phyloP scores from a whole-genome alignment of 2,888 invertebrate species.

The Plemyria rubiginata region DNA sequence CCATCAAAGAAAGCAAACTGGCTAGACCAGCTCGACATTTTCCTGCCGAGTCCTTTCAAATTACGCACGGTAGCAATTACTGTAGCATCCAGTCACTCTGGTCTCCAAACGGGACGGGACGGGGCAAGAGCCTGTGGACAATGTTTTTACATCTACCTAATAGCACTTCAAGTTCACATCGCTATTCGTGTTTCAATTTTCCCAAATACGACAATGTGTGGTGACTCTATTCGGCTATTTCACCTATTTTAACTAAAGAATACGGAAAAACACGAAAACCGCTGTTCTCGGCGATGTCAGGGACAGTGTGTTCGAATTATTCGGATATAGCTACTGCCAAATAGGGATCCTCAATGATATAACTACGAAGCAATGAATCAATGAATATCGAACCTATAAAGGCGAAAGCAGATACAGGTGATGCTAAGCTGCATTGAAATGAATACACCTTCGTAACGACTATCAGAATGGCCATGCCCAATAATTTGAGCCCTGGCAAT shows the following conservation, averaged over 20 bases:
- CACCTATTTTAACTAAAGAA: too few relatives aligned
- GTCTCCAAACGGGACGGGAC: constrained; percentile 19
- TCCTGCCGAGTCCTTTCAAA: constrained; percentile 29
- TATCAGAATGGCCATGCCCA: neutral
- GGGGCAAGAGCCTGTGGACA: constrained; percentile 10
- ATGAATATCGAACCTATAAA: neutral
- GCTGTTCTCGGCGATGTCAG: too few relatives aligned
- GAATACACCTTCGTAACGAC: neutral
- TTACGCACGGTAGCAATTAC: constrained; percentile 32
- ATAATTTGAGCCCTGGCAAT: neutral
- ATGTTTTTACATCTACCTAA: constrained; percentile 1
- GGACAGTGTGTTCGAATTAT: too few relatives aligned
- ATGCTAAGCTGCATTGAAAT: too few relatives aligned
- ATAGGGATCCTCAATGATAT: neutral
- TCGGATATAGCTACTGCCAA: neutral
- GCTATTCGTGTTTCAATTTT: too few relatives aligned
- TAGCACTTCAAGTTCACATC: too few relatives aligned
- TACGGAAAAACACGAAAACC: too few relatives aligned
- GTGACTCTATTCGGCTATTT: too few relatives aligned
- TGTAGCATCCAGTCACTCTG: constrained; percentile 26
- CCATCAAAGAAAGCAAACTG: constrained; percentile 34
- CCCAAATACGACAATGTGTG: too few relatives aligned
- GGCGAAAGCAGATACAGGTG: too few relatives aligned
- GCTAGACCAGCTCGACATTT: constrained; percentile 24
- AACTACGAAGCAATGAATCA: neutral